These are phyloP conservation scores for Salvelinus fontinalis DNA, from an alignment of 2,113 vertebrate species.

Conservation along the genomic window DNA sequence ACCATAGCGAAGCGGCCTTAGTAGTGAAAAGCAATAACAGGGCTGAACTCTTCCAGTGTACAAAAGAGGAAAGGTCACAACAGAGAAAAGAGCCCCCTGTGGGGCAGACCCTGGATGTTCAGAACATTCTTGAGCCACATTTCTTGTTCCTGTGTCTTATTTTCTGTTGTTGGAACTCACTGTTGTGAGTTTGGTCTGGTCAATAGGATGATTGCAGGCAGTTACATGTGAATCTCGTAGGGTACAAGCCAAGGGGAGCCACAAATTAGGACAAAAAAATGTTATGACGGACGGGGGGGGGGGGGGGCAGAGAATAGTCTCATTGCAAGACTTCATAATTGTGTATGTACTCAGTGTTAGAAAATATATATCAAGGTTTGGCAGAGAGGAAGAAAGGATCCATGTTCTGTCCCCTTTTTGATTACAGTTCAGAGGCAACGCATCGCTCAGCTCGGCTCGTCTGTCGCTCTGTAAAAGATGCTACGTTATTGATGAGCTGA, in stretches of 20 bases:
- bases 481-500: slow-evolving; percentile 53
- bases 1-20: slow-evolving; percentile 1
- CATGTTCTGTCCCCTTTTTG: slow-evolving; percentile 8
- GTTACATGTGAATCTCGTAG: too few relatives aligned
- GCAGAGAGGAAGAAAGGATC: neutral
- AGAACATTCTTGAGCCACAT: neutral
- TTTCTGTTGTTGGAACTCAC: neutral
- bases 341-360: too few relatives aligned
- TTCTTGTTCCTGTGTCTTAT: slow-evolving; percentile 5
- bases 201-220: slow-evolving; percentile 4
- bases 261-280: too few relatives aligned
- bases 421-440: slow-evolving; percentile 25
- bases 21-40: slow-evolving; percentile 29
- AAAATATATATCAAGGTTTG: too few relatives aligned
- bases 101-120: neutral
- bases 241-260: too few relatives aligned
- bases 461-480: slow-evolving; percentile 19
- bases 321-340: too few relatives aligned
- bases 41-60: slow-evolving; percentile 18
- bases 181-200: neutral
- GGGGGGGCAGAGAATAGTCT: neutral
- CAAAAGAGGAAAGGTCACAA: slow-evolving; percentile 26
- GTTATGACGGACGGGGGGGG: too few relatives aligned
- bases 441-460: slow-evolving; percentile 9
- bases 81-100: neutral